These are phyloP conservation scores for Aplidium turbinatum DNA, from an alignment of 23 tunicate genomes.

Conservation along the genomic window DNA sequence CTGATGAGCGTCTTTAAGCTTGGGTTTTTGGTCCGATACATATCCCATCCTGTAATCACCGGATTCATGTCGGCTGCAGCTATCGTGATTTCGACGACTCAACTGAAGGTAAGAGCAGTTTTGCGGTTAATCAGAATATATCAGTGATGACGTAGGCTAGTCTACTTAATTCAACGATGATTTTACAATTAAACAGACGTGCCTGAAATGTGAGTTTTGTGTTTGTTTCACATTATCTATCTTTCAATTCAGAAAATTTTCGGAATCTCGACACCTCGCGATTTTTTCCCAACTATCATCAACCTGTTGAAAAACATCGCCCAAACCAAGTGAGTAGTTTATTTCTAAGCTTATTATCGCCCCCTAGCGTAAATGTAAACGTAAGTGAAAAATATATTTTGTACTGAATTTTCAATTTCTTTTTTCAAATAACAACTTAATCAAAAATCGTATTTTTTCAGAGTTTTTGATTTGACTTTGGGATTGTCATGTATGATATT, in stretches of 20 bases:
- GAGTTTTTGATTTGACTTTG: constrained; percentile 44
- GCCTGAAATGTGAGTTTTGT: not conserved
- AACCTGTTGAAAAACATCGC: constrained; percentile 41
- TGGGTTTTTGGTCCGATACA: constrained; percentile 78
- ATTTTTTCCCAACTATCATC: constrained; percentile 51
- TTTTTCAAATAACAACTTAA: not conserved
- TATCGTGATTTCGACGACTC: constrained; percentile 67
- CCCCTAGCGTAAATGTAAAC: no score
- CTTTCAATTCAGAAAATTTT: constrained; percentile 68
- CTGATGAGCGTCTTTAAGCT: constrained; percentile 69
- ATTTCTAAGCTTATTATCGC: no score
- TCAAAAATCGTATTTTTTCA: no score
- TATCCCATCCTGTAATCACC: constrained; percentile 86
- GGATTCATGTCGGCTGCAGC: constrained; percentile 86
- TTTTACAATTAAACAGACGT: not conserved
- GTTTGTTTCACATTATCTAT: not conserved
- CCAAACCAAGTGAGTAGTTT: constrained; percentile 68
- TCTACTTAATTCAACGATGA: no score
- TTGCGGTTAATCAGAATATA: no score
- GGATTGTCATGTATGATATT: constrained; percentile 51
- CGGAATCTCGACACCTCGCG: constrained; percentile 60
- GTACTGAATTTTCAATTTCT: not conserved
- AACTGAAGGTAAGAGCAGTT: constrained; percentile 53
- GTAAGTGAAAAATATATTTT: no score
- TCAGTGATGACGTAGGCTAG: no score